Percentiles rank a stretch among this genome's conserved stretches.
Conservation (phyloP, 2,797 vertebrate species). For the Syndactyla subalaris region DNA sequence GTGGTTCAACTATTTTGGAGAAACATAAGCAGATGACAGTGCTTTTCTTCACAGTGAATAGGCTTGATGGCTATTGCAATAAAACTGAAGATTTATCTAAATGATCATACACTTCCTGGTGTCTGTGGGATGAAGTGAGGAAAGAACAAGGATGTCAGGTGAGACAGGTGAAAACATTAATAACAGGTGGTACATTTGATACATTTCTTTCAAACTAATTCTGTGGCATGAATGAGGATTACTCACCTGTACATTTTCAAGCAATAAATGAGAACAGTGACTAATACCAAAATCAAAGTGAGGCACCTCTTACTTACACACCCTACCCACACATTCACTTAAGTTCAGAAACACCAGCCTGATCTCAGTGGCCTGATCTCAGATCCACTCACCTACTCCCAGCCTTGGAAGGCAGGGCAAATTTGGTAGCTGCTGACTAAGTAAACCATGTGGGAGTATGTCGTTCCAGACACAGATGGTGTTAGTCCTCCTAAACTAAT, state of each 20-base stretch:
- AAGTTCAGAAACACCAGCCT: constrained; percentile 18
- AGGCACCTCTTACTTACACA: constrained; percentile 26
- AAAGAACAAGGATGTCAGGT: constrained; percentile 23
- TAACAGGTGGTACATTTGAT: background rate
- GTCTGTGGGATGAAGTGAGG: constrained; percentile 18
- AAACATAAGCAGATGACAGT: constrained; percentile 22
- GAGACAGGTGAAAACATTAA: constrained; percentile 3
- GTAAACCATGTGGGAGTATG: constrained; percentile 29
- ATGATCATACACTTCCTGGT: background rate
- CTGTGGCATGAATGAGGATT: constrained; percentile 34
- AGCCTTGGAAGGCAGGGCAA: background rate
- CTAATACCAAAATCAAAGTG: constrained; percentile 22
- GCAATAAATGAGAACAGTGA: constrained; percentile 30
- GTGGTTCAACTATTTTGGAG: constrained; percentile 49
- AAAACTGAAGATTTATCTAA: background rate
- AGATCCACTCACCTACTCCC: constrained; percentile 39
- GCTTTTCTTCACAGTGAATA: constrained; percentile 24
- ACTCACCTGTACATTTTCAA: constrained; percentile 31
- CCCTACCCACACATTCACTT: background rate
- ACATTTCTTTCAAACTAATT: background rate
- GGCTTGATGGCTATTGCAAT: background rate
- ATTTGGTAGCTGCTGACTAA: constrained; percentile 40
- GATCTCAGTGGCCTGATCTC: constrained; percentile 2
- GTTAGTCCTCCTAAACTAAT: constrained; percentile 50
- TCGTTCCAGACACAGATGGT: constrained; percentile 51